Conservation (phyloP, 1,140 invertebrate genomes). For the Aphis craccivora region DNA sequence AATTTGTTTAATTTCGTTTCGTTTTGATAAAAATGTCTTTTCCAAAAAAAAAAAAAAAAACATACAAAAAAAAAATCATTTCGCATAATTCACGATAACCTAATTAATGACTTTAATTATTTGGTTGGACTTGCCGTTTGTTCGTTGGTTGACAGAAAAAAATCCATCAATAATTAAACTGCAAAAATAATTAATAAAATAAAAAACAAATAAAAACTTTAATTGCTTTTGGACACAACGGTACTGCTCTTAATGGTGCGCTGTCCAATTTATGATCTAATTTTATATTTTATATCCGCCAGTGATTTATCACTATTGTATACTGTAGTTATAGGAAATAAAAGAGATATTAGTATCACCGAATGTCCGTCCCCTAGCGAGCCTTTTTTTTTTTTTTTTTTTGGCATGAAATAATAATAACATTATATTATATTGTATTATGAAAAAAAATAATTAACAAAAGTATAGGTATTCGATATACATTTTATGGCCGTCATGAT, state of each 20-base stretch:
- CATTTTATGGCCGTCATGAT: background rate
- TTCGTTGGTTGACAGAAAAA: conserved; percentile 40
- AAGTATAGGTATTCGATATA: background rate
- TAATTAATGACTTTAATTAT: conserved; percentile 55
- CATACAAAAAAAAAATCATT: conserved; percentile 1
- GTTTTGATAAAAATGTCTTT: conserved; percentile 41
- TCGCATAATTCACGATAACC: conserved; percentile 54
- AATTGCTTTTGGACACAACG: conserved; percentile 42
- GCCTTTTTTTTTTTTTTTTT: background rate
- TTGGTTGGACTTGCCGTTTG: conserved; percentile 34
- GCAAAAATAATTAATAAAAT: conserved; percentile 48
- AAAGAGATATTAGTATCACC: conserved; percentile 21
- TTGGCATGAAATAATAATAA: background rate
- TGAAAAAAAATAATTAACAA: background rate
- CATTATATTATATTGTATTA: background rate
- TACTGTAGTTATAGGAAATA: background rate
- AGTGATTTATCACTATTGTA: conserved; percentile 18
- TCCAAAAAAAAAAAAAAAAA: background rate
- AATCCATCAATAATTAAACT: conserved; percentile 50
- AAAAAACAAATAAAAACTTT: conserved; percentile 48
- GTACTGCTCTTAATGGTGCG: conserved; percentile 25
- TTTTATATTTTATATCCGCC: conserved; percentile 27
- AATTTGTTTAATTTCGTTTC: conserved; percentile 49
- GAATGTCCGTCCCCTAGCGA: background rate
- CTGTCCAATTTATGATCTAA: conserved; percentile 48